A percentile compares a stretch with the other conserved stretches of the same genome.
These are phyloP conservation scores for Thomomys bottae DNA, from an alignment of 2,113 vertebrate species.

Conservation along the genomic window DNA sequence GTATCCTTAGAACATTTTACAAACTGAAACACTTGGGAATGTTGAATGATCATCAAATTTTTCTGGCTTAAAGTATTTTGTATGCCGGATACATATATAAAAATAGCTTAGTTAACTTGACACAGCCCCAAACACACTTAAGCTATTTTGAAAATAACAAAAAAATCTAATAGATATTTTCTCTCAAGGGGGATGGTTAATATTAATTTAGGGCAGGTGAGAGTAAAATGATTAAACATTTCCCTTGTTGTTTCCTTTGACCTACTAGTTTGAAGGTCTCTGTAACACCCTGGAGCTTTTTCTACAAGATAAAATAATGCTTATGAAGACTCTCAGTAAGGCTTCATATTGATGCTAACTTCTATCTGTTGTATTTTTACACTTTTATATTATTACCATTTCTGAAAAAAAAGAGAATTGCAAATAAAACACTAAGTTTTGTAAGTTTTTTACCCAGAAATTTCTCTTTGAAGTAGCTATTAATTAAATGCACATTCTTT, in stretches of 20 bases:
- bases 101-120: constrained; percentile 39
- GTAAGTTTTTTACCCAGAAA: background rate
- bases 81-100: background rate
- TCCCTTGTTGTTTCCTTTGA: constrained; percentile 60
- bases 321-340: constrained; percentile 12
- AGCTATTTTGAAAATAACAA: constrained; percentile 67
- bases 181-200: constrained; percentile 56
- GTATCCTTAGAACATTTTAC: constrained; percentile 25
- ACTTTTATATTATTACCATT: constrained; percentile 15
- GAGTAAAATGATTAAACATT: constrained; percentile 68
- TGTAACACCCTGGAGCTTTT: constrained; percentile 20
- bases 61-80: constrained; percentile 39
- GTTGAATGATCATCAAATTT: background rate
- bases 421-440: background rate
- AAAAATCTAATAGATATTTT: constrained; percentile 66
- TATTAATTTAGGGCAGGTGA: constrained; percentile 67
- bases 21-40: background rate
- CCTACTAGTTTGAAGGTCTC: constrained; percentile 65
- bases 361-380: background rate
- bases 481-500: too few species aligned
- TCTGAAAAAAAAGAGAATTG: background rate
- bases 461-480: background rate
- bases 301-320: background rate
- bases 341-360: background rate
- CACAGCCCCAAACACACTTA: background rate